These are phyloP conservation scores for Melanostoma scalare DNA, from an alignment of 2,888 invertebrate species.

Conservation along the genomic window DNA sequence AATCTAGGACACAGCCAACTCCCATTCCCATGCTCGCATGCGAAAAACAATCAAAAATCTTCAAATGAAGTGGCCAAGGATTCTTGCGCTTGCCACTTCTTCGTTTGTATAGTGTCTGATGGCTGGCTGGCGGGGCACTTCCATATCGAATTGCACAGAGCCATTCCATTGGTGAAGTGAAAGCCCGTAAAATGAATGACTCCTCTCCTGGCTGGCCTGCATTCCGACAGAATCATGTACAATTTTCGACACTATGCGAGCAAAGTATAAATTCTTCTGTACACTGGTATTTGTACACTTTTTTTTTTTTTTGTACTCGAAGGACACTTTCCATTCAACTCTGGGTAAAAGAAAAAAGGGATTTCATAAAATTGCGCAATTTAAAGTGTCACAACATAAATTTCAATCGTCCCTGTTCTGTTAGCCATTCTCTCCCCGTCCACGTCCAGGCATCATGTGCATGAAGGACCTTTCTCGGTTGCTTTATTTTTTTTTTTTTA, in stretches of 20 bases:
- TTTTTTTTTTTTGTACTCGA: background rate
- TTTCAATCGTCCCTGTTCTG: slow-evolving; percentile 74
- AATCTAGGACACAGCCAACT: too few relatives aligned
- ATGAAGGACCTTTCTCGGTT: slow-evolving; percentile 64
- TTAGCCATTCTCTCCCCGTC: background rate
- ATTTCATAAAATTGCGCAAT: slow-evolving; percentile 82
- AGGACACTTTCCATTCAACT: background rate
- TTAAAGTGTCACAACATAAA: slow-evolving; percentile 82
- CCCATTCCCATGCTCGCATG: too few relatives aligned
- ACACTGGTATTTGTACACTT: slow-evolving; percentile 16
- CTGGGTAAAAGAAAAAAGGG: slow-evolving; percentile 75
- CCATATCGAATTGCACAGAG: slow-evolving; percentile 28
- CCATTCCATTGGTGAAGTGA: slow-evolving; percentile 54
- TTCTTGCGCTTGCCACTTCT: slow-evolving; percentile 26
- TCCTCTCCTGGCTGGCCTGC: slow-evolving; percentile 54
- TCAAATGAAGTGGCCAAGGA: slow-evolving; percentile 59
- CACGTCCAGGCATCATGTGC: slow-evolving; percentile 61
- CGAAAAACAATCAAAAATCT: slow-evolving; percentile 55
- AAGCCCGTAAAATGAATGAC: slow-evolving; percentile 61
- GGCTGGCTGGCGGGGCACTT: slow-evolving; percentile 11
- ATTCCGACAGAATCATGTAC: slow-evolving; percentile 67
- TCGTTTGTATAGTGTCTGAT: slow-evolving; percentile 18
- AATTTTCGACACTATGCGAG: slow-evolving; percentile 58
- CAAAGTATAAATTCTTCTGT: slow-evolving; percentile 63
- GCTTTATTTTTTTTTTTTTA: slow-evolving; percentile 16